Evolutionary conservation across 2,797 vertebrate species (phyloP).

Genomic region (Anguilla pacifica): DNA sequence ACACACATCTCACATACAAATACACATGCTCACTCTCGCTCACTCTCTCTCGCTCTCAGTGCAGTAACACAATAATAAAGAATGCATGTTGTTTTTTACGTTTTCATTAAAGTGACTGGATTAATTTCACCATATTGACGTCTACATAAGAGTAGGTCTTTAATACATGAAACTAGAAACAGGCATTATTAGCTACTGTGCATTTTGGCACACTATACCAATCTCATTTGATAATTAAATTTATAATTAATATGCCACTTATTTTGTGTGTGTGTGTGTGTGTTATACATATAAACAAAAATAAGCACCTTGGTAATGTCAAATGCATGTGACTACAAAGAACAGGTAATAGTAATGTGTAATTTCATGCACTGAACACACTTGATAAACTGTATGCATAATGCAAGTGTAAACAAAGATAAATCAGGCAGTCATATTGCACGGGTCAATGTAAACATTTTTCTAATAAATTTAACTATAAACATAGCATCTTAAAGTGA

Average conservation of each 20-base stretch:
- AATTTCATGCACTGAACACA: neutral
- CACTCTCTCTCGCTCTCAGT: constrained; percentile 10
- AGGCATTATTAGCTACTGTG: neutral
- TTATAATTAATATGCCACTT: neutral
- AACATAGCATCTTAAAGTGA: neutral
- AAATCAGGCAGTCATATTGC: neutral
- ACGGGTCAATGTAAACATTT: neutral
- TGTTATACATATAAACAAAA: neutral
- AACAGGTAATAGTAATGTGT: neutral
- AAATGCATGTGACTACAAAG: neutral
- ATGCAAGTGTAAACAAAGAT: neutral
- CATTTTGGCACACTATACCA: neutral
- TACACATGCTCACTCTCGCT: constrained; percentile 22
- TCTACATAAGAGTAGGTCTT: neutral
- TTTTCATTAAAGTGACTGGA: neutral
- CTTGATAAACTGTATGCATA: neutral
- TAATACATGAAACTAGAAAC: neutral
- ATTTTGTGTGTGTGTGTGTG: neutral
- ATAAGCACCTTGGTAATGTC: neutral
- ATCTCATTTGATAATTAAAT: neutral
- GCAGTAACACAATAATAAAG: neutral
- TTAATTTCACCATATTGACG: neutral
- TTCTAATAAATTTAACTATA: no score
- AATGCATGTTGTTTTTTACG: neutral
- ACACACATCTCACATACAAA: constrained; percentile 3